phyloP scores from a whole-genome alignment of 2,888 invertebrate species.

The Drosophila austrosaltans region DNA sequence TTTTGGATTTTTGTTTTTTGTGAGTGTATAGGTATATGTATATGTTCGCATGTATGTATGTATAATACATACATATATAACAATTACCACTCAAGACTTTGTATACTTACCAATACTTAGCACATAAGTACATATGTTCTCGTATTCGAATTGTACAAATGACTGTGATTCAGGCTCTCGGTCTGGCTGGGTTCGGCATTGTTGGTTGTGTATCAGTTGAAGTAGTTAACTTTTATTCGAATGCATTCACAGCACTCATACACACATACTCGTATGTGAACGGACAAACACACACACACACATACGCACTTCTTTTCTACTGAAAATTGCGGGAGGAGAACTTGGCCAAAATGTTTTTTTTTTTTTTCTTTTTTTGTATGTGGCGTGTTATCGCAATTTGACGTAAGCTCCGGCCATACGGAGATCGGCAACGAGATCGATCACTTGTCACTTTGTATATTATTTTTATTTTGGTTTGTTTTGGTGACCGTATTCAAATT shows the following conservation, averaged over 20 bases:
- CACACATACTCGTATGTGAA: constrained; percentile 1
- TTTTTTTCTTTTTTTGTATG: neutral
- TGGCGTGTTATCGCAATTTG: constrained; percentile 23
- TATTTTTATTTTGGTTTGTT: neutral
- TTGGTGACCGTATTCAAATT: neutral
- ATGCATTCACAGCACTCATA: constrained; percentile 13
- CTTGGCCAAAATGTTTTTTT: constrained; percentile 2
- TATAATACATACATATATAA: neutral
- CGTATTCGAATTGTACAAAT: constrained; percentile 4
- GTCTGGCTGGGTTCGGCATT: constrained; percentile 5
- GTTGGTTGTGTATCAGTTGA: neutral
- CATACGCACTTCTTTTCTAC: constrained; percentile 6
- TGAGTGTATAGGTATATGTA: too few species aligned
- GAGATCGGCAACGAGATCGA: constrained; percentile 6
- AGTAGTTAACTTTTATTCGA: constrained; percentile 11
- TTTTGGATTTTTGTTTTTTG: too few species aligned
- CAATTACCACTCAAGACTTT: constrained; percentile 5
- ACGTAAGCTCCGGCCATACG: constrained; percentile 11
- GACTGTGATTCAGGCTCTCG: constrained; percentile 7
- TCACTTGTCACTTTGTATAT: neutral
- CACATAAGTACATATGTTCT: constrained; percentile 6
- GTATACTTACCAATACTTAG: constrained; percentile 3
- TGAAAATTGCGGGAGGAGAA: neutral
- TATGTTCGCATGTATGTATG: neutral
- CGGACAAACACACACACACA: constrained; percentile 26